Conservation (phyloP, 2,888 invertebrate genomes). For the Entomobrya multifasciata region DNA sequence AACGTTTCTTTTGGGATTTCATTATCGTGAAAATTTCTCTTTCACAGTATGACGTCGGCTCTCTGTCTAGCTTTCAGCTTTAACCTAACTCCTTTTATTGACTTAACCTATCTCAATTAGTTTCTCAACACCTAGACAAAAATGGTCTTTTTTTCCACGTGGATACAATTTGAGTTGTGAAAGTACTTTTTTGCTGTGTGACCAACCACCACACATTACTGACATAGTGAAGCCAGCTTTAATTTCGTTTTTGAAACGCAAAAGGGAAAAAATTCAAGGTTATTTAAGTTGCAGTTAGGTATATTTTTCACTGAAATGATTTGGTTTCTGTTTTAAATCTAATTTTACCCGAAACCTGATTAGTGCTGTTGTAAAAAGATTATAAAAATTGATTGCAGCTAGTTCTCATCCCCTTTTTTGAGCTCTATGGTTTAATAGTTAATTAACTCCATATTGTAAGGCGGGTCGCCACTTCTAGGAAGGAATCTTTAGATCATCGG, state of each 20-base stretch:
- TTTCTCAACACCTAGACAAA: conserved; percentile 16
- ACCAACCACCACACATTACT: too few species aligned
- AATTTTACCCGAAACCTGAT: too few species aligned
- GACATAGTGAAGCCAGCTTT: too few species aligned
- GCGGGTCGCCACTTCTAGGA: too few species aligned
- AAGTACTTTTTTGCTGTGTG: too few species aligned
- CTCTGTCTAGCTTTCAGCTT: background rate
- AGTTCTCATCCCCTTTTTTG: too few species aligned
- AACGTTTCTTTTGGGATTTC: conserved; percentile 42
- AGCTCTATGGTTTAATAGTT: too few species aligned
- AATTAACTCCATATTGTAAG: too few species aligned
- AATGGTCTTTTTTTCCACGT: conserved; percentile 19
- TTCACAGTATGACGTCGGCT: conserved; percentile 12
- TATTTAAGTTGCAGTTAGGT: background rate
- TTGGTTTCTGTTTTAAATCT: too few species aligned
- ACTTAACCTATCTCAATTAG: conserved; percentile 47
- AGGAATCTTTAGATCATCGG: too few species aligned
- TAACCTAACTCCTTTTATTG: background rate
- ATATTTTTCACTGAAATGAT: background rate
- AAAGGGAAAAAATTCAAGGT: background rate
- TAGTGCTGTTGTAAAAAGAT: too few species aligned
- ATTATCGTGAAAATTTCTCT: conserved; percentile 25
- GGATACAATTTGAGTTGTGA: background rate
- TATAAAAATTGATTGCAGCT: too few species aligned
- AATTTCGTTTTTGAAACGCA: background rate